Conservation (phyloP, 2,888 invertebrate genomes). For the Pinctada fucata region DNA sequence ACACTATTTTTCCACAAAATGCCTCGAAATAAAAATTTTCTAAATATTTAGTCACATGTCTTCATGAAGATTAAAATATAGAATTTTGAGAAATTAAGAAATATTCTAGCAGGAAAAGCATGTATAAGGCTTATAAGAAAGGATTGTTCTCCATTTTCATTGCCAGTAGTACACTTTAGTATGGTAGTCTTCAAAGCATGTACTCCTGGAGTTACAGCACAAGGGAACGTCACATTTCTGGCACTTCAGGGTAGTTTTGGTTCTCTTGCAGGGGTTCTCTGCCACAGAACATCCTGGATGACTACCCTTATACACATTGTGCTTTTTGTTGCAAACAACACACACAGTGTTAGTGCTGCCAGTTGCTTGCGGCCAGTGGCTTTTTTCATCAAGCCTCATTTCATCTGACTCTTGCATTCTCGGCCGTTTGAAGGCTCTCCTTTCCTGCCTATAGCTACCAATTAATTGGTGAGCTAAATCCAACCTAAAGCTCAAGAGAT, state of each 20-base stretch:
- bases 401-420: constrained; percentile 19
- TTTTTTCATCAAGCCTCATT: not conserved
- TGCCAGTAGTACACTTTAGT: constrained; percentile 31
- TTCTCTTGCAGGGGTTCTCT: no score
- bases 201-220: no score
- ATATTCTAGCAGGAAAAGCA: no score
- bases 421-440: constrained; percentile 15
- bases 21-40: no score
- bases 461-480: constrained; percentile 20
- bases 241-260: no score
- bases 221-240: no score
- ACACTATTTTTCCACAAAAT: no score
- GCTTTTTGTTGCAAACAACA: no score
- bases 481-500: constrained; percentile 12
- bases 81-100: no score
- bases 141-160: constrained; percentile 6
- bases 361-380: not conserved
- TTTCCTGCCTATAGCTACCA: constrained; percentile 1
- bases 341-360: constrained; percentile 11
- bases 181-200: constrained; percentile 23
- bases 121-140: no score
- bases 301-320: no score
- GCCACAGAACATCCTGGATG: no score
- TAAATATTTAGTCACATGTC: not conserved
- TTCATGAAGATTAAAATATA: not conserved